phyloP scores from a whole-genome alignment of 2,113 vertebrate species.

The Maccullochella peelii region DNA sequence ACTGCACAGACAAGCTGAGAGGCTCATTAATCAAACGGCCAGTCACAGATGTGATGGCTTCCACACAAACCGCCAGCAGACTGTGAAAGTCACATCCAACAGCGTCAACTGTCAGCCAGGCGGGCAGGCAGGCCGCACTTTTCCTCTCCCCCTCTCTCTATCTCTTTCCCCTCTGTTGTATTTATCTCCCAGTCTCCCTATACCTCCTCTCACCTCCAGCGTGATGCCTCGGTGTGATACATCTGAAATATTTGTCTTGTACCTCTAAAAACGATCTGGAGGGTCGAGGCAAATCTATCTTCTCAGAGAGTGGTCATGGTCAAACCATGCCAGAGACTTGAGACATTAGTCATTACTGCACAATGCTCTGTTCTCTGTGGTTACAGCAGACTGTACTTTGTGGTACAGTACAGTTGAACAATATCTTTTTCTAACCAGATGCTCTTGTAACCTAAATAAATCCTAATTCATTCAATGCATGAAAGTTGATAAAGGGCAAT shows the following conservation, averaged over 20 bases:
- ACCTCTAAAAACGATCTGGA: conserved; percentile 74
- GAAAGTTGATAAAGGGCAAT: conserved; percentile 1
- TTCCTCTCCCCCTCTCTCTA: conserved; percentile 37
- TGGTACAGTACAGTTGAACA: conserved; percentile 5
- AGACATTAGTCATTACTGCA: conserved; percentile 65
- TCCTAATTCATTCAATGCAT: not conserved
- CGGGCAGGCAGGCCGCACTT: conserved; percentile 80
- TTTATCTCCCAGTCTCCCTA: conserved; percentile 71
- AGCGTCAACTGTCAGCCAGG: conserved; percentile 88
- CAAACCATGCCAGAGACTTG: conserved; percentile 60
- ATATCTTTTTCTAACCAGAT: conserved; percentile 8
- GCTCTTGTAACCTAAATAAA: conserved; percentile 2
- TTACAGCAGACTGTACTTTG: conserved; percentile 9
- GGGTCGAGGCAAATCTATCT: conserved; percentile 73
- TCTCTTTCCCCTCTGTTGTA: conserved; percentile 66
- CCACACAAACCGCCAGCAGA: conserved; percentile 93
- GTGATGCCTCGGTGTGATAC: conserved; percentile 66
- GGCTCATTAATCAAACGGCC: conserved; percentile 97
- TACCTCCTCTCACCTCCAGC: conserved; percentile 75
- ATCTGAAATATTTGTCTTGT: conserved; percentile 77
- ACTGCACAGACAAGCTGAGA: conserved; percentile 92
- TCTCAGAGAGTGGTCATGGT: conserved; percentile 72
- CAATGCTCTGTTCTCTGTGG: conserved; percentile 21
- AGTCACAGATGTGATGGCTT: conserved; percentile 98
- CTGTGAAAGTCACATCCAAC: conserved; percentile 99